Conservation (phyloP, 1,140 invertebrate genomes). For the Brachionus plicatilis region DNA sequence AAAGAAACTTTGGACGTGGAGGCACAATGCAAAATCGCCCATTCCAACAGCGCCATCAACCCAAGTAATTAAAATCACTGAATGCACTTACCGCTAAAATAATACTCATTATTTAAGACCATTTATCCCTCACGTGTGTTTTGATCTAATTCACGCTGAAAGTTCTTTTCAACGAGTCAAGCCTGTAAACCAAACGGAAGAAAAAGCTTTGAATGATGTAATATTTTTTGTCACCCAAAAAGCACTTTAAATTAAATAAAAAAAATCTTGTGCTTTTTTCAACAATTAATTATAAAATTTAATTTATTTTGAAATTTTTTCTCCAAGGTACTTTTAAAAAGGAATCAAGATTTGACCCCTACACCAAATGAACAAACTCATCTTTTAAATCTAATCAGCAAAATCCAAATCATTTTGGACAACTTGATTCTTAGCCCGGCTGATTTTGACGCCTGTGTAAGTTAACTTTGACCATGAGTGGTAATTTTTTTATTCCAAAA, state of each 20-base stretch:
- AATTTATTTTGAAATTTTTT: slow-evolving; percentile 15
- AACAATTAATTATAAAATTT: not conserved
- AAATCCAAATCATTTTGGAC: slow-evolving; percentile 83
- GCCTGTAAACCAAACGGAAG: not conserved
- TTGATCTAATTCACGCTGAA: slow-evolving; percentile 11
- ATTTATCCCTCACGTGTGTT: not conserved
- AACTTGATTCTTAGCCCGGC: slow-evolving; percentile 85
- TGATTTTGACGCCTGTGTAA: slow-evolving; percentile 88
- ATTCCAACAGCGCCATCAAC: not conserved
- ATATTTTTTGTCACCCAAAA: not conserved
- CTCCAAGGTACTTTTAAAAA: slow-evolving; percentile 73
- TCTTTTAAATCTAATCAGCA: slow-evolving; percentile 83
- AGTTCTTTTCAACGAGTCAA: slow-evolving; percentile 1
- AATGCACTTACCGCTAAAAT: too few relatives aligned
- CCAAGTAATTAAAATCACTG: not conserved
- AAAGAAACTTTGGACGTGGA: not conserved
- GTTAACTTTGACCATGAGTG: slow-evolving; percentile 45
- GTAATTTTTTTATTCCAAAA: not conserved
- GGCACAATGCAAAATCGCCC: not conserved
- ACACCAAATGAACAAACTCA: slow-evolving; percentile 79
- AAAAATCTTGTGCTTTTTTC: not conserved
- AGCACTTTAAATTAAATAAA: too few relatives aligned
- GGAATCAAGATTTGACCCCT: slow-evolving; percentile 81
- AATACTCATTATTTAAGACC: slow-evolving; percentile 2
- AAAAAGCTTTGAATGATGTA: slow-evolving; percentile 33